A percentile compares a stretch with the other conserved stretches of the same genome.
Conservation (phyloP, 2,797 vertebrate species). For the Sparidentex hasta region DNA sequence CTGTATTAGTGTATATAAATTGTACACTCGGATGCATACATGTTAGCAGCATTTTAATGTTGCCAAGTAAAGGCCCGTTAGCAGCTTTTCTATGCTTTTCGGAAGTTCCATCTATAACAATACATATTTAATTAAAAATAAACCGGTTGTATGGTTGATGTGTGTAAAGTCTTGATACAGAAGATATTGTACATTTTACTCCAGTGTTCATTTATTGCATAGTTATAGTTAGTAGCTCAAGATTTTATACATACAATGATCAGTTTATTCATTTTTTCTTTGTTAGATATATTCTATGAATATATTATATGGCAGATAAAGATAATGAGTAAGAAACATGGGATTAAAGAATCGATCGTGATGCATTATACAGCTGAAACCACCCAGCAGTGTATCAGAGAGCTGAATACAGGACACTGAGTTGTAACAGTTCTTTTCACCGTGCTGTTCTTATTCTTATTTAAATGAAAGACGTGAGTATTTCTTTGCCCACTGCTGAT, state of each 20-base stretch:
- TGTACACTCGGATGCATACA: neutral
- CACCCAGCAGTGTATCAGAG: too few relatives aligned
- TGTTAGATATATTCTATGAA: neutral
- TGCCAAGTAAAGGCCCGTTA: neutral
- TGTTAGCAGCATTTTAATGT: neutral
- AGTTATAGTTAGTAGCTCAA: too few relatives aligned
- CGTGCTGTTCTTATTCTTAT: neutral
- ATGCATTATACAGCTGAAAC: too few relatives aligned
- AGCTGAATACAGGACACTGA: too few relatives aligned
- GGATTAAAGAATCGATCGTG: too few relatives aligned
- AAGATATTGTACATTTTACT: neutral
- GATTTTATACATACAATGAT: too few relatives aligned
- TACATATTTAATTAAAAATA: neutral
- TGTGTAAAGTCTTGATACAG: too few relatives aligned
- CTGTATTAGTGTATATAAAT: neutral
- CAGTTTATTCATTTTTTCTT: too few relatives aligned
- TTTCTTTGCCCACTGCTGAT: neutral
- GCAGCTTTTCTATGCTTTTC: neutral
- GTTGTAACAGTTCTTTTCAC: too few relatives aligned
- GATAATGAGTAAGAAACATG: neutral
- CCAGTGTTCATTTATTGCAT: neutral
- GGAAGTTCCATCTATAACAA: neutral
- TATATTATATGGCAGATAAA: neutral
- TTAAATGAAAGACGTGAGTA: neutral
- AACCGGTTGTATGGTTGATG: neutral